These are phyloP conservation scores for Hirudo medicinalis DNA, from an alignment of 1,140 invertebrate genomes.

Conservation along the genomic window DNA sequence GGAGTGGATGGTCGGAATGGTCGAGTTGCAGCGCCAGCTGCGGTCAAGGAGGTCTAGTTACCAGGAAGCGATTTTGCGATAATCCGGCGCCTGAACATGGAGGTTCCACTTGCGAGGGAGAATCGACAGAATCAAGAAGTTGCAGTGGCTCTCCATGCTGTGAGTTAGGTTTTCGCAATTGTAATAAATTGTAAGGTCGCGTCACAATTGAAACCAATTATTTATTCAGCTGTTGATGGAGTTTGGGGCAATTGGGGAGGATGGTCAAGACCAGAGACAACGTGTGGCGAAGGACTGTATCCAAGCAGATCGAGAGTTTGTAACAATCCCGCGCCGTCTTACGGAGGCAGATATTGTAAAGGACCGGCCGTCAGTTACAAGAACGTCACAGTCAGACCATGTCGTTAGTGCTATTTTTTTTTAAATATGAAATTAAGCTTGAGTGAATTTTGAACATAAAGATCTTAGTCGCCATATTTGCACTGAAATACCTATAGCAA, in stretches of 20 bases:
- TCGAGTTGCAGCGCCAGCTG: constrained; percentile 23
- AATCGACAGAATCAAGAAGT: not conserved
- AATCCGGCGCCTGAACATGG: constrained; percentile 21
- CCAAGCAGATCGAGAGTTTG: constrained; percentile 39
- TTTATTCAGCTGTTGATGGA: constrained; percentile 26
- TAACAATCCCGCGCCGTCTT: constrained; percentile 47
- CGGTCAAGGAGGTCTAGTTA: constrained; percentile 31
- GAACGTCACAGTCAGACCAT: not conserved
- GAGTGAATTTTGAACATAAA: too few relatives aligned
- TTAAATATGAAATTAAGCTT: too few relatives aligned
- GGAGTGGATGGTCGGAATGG: constrained; percentile 25
- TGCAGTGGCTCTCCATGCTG: constrained; percentile 1
- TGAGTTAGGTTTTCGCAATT: not conserved
- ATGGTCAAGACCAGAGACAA: constrained; percentile 36
- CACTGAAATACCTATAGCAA: not conserved
- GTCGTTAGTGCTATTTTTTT: constrained; percentile 1
- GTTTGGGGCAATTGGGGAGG: constrained; percentile 49
- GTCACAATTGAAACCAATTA: too few relatives aligned
- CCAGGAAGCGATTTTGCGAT: constrained; percentile 23
- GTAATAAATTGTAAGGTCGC: too few relatives aligned
- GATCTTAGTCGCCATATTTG: too few relatives aligned
- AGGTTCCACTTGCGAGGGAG: constrained; percentile 1
- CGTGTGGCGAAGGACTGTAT: constrained; percentile 38
- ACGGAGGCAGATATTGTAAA: constrained; percentile 52
- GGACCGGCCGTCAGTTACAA: not conserved